These are phyloP conservation scores for Perdita meconis DNA, from an alignment of 2,888 invertebrate species.

Conservation along the genomic window DNA sequence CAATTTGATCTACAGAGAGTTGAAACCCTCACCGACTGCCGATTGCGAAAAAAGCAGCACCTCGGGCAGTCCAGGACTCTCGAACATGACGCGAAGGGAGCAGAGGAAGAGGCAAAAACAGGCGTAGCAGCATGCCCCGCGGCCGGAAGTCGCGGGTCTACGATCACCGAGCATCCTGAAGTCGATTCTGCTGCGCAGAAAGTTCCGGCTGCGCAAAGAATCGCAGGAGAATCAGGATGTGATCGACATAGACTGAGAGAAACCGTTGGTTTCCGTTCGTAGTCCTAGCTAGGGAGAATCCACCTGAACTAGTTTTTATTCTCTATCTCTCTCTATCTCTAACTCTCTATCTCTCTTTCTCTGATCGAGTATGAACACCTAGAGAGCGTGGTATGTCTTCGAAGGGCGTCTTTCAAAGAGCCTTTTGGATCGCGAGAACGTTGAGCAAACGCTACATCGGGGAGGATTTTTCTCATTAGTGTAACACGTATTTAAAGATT, in stretches of 20 bases:
- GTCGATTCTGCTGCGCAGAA: conserved; percentile 80
- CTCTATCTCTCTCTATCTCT: no score
- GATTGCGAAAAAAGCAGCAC: conserved; percentile 82
- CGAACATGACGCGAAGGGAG: conserved; percentile 84
- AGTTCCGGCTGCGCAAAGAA: conserved; percentile 77
- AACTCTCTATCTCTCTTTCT: conserved; percentile 15
- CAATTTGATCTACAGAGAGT: conserved; percentile 85
- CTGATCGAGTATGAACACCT: conserved; percentile 30
- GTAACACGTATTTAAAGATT: not conserved
- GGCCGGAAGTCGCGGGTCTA: conserved; percentile 81
- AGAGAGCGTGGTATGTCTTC: conserved; percentile 51
- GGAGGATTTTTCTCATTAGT: not conserved
- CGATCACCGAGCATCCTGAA: conserved; percentile 79
- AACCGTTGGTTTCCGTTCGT: conserved; percentile 49
- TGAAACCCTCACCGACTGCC: conserved; percentile 87
- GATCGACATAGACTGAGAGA: conserved; percentile 71
- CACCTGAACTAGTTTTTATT: conserved; percentile 35
- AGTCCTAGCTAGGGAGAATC: conserved; percentile 29
- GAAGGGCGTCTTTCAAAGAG: conserved; percentile 3
- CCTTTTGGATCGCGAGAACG: not conserved
- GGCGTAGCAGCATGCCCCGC: conserved; percentile 86
- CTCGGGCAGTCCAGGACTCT: conserved; percentile 65
- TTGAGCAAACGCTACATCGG: not conserved
- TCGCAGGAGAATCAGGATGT: conserved; percentile 76
- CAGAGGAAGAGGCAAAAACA: conserved; percentile 89